Conservation (phyloP, 2,888 invertebrate genomes). For the Prosopocoilus inquinatus region DNA sequence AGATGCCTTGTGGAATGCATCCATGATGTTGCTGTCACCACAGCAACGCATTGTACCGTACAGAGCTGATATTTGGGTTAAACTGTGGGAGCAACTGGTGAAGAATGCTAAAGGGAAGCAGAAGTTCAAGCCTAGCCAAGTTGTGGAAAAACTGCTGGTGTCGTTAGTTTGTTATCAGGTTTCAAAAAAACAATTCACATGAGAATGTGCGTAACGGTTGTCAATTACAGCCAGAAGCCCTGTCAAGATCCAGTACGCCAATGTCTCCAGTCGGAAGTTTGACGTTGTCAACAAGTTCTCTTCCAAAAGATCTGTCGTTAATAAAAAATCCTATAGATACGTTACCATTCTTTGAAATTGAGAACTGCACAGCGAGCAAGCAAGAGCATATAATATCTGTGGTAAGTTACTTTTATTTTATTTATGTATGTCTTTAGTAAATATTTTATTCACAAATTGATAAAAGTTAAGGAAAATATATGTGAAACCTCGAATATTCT, state of each 20-base stretch:
- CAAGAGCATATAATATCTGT: slow-evolving; percentile 87
- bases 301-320: slow-evolving; percentile 52
- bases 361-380: slow-evolving; percentile 83
- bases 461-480: too few species aligned
- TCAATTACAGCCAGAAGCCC: slow-evolving; percentile 69
- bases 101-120: slow-evolving; percentile 60
- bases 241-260: slow-evolving; percentile 82
- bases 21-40: slow-evolving; percentile 80
- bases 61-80: slow-evolving; percentile 79
- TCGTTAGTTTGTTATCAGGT: slow-evolving; percentile 82
- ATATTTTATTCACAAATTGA: too few species aligned
- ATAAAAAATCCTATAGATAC: slow-evolving; percentile 54
- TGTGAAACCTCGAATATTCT: too few species aligned
- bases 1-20: slow-evolving; percentile 77
- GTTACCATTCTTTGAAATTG: slow-evolving; percentile 78
- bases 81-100: slow-evolving; percentile 71
- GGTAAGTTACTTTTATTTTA: slow-evolving; percentile 50
- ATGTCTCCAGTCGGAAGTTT: slow-evolving; percentile 68
- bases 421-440: too few species aligned
- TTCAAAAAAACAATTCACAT: slow-evolving; percentile 12
- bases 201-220: slow-evolving; percentile 8
- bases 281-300: slow-evolving; percentile 43
- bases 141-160: slow-evolving; percentile 74
- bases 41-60: slow-evolving; percentile 82
- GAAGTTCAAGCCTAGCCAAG: slow-evolving; percentile 66